A percentile compares a stretch with the other conserved stretches of the same genome.
These are phyloP conservation scores for Chaunax sp. DNA, from an alignment of 2,797 vertebrate species.

Conservation along the genomic window DNA sequence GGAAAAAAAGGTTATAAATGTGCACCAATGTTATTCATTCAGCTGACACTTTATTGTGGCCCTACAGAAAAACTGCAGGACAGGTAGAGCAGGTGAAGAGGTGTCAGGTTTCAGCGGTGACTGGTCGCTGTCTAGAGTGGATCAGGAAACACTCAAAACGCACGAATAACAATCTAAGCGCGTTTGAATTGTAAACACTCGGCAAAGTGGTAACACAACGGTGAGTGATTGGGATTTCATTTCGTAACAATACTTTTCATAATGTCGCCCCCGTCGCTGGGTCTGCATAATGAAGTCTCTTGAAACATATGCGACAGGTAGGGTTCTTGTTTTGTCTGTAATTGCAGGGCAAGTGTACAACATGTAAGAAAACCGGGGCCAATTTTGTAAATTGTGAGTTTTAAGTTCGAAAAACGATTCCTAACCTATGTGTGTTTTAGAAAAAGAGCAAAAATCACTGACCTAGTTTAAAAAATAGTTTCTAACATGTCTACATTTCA, in stretches of 20 bases:
- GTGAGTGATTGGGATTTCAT: conserved; percentile 37
- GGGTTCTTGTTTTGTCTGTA: conserved; percentile 40
- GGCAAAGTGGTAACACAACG: neutral
- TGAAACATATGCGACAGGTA: conserved; percentile 20
- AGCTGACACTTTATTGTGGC: neutral
- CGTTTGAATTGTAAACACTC: too few relatives aligned
- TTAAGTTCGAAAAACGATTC: too few relatives aligned
- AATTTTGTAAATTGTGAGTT: neutral
- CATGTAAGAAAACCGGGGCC: neutral
- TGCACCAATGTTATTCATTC: too few relatives aligned
- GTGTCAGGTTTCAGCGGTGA: conserved; percentile 66
- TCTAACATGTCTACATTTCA: neutral
- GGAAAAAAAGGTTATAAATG: too few relatives aligned
- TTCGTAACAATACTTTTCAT: accelerated
- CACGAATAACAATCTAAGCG: neutral
- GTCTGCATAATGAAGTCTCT: neutral
- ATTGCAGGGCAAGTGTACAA: neutral
- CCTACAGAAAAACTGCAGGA: conserved; percentile 14
- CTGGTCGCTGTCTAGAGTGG: conserved; percentile 1
- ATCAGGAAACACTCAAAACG: conserved; percentile 20
- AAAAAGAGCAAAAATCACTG: neutral
- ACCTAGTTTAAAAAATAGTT: too few relatives aligned
- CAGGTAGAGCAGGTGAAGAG: conserved; percentile 70
- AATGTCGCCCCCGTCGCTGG: neutral
- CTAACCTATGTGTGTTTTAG: neutral